Base-by-base conservation (phyloP, 2,113 vertebrate genomes). In the Ramphastos sulfuratus region DNA sequence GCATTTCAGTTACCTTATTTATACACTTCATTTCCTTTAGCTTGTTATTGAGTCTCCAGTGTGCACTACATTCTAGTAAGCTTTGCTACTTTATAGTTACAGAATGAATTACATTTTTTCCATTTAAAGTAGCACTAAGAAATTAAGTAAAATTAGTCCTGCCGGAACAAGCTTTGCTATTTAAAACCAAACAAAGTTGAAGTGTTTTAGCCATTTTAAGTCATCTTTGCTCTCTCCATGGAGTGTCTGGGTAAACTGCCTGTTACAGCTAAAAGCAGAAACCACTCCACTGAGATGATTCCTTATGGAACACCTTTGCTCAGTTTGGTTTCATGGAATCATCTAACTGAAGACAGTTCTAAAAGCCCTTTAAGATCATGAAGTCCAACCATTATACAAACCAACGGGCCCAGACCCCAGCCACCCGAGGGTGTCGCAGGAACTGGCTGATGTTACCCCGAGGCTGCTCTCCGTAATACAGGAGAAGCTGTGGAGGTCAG, bases 121-220 rank as follows among this genome's bases (percentile, higher is more conserved):
- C 90, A 93, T 95, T 87, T 95, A 76, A 81, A 73, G 77, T 7
- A 79, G 50, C 65, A 71, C 52, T 46, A 79, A 82, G 74, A 90
- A 93, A 69, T 7, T 0, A 1, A 87, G 72, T 90, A 92, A 96
- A 89, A 73, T 93, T 94, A 95, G 71, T 58, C 33, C 35, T 24
- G 25, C 6, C 4, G 0, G 25, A 84, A 92, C 27, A 87, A 37
- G 65, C 92, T 70, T 82, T 73, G 83, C 90, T 95, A 92, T 95
- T 96, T 95, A 91, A 94, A 94, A 85, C 76, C 35, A 35, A 50
- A 77, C 78, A 55, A 88, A 31, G 60, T 35, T 69, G 42, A 89
- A 83, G 90, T 77, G 56, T 92, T 97, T 97, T 80, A 93, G 92
- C 82, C 94, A 95, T 95, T 96, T 89, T 94, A 89, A 96, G 90